Conservation (phyloP, 1,140 invertebrate species). For the Meloidogyne floridensis region DNA sequence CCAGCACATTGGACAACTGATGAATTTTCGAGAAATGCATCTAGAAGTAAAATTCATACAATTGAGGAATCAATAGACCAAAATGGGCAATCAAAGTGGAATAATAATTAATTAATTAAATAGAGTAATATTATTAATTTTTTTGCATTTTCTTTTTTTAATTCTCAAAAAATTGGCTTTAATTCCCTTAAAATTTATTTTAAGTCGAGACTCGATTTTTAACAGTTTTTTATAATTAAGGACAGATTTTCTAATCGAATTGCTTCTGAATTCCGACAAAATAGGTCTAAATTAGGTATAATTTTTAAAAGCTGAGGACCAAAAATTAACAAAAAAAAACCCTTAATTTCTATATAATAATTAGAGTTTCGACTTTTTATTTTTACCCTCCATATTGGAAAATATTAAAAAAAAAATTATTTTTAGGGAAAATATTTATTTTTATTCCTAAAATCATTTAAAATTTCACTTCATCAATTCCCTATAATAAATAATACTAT, state of each 20-base stretch:
- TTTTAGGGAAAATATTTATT: too few species aligned
- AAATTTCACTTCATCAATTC: too few species aligned
- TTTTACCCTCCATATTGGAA: too few species aligned
- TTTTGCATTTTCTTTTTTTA: neutral
- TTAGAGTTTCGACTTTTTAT: too few species aligned
- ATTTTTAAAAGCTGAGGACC: too few species aligned
- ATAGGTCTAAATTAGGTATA: too few species aligned
- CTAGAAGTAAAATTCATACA: slow-evolving; percentile 43
- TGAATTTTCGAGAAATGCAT: slow-evolving; percentile 51
- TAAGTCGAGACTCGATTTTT: neutral
- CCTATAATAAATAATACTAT: neutral
- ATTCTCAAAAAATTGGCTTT: slow-evolving; percentile 4
- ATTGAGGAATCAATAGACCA: slow-evolving; percentile 14
- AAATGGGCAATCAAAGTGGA: neutral
- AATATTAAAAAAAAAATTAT: too few species aligned
- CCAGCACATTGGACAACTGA: slow-evolving; percentile 54
- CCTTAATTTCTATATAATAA: too few species aligned
- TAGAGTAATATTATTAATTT: neutral
- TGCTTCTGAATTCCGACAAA: too few species aligned
- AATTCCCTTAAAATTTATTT: neutral
- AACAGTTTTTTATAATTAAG: neutral
- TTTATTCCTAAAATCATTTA: too few species aligned
- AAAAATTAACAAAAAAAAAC: too few species aligned
- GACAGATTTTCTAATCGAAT: too few species aligned
- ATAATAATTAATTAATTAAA: neutral